Base-by-base conservation (phyloP, 2,113 vertebrate genomes). In the Mionectes macconnelli region DNA sequence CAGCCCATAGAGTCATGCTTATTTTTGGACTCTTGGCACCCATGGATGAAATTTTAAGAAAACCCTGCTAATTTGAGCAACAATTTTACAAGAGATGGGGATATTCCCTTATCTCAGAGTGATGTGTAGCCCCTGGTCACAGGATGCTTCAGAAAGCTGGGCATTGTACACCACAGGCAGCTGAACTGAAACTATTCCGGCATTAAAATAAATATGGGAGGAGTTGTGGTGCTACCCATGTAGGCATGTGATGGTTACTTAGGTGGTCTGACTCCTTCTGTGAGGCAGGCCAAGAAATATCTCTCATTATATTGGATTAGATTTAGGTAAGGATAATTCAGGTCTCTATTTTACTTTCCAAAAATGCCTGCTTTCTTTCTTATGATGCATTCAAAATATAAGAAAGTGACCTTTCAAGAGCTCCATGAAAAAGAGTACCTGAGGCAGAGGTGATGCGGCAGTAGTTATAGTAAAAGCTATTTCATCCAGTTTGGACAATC, bases 111-210 rank as follows among this genome's bases (percentile, higher is more conserved):
- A 10, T 72, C 49, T 30, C 39, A 53, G 45, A 89, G 20, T 31
- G 31, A 79, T 0, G 2, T 1, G 0, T 37, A 73, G 39, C 6
- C 14, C 20, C 28, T 57, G 42, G n/a, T 27, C 24, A 56, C 31
- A 53, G 42, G 42, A 60, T 57, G n/a, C 75, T 72, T 68, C 52
- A 33, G 31, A 90, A 53, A 73, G 21, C 9, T 60, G 70, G 27
- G 19, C 0, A 2, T 11, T 63, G 33, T 39, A n/a, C 33, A 55
- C 16, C 40, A 45, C 50, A 56, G 44, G 35, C 31, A 85, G 74
- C 55, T 86, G 49, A 75, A 33, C 25, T 55, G 62, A 52, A 47
- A 28, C 42, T 82, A 20, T 39, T 79, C 25, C 1, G 2, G 50
- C 10, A 55, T 57, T 59, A 67, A 63, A 62, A 57, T 28, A 66